These are phyloP conservation scores for Psophia crepitans DNA, from an alignment of 2,113 vertebrate genomes.

Conservation along the genomic window DNA sequence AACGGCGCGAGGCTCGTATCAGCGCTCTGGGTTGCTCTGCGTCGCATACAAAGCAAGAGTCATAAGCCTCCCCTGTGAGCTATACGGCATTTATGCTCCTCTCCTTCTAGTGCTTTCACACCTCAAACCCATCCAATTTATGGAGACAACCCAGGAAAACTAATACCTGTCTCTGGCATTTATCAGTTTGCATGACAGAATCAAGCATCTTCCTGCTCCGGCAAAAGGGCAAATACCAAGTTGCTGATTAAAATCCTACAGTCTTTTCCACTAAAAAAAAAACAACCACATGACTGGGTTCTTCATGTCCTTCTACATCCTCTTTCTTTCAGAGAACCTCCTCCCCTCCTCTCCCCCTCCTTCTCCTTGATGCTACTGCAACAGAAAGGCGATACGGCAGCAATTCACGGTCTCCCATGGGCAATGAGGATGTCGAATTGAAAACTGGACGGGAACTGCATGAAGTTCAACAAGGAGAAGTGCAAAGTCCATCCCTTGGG, in stretches of 20 bases:
- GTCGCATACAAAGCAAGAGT: neutral
- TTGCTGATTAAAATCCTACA: neutral
- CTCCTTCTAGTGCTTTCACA: neutral
- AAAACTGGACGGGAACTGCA: too few species aligned
- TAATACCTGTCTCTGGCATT: neutral
- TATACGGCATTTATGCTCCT: neutral
- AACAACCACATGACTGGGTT: neutral
- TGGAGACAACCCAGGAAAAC: neutral
- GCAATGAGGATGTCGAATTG: neutral
- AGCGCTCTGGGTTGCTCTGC: neutral
- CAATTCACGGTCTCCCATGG: accelerated
- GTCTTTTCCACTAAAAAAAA: neutral
- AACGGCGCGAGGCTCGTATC: neutral
- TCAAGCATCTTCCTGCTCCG: neutral
- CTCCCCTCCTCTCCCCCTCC: neutral
- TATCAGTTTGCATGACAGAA: neutral
- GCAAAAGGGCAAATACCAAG: neutral
- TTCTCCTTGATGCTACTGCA: neutral
- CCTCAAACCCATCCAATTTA: neutral
- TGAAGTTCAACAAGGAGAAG: too few species aligned
- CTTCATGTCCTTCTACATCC: neutral
- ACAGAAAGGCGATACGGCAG: neutral
- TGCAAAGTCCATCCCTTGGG: too few species aligned
- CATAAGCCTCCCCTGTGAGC: neutral
- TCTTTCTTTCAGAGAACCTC: neutral